Evolutionary conservation across 2,113 vertebrate species (phyloP), one percentile per base, ranked within the genome.

Genomic region (Chaetorhynchus papuensis): DNA sequence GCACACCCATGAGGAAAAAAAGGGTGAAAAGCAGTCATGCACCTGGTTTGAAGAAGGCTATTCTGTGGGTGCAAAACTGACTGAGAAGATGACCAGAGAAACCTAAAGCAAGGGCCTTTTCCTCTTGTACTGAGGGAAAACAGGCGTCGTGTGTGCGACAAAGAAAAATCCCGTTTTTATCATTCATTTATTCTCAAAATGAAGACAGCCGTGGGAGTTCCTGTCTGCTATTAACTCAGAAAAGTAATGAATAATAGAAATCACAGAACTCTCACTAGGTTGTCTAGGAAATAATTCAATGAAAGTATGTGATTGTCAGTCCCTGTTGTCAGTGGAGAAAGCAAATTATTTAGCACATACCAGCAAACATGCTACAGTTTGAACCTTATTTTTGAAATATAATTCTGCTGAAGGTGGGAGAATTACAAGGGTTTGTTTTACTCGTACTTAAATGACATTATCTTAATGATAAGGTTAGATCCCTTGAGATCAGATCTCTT

Each of bases 241-340:
- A 93, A 74, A 64, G 24, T 45, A 78, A 91, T 87, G 89, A 97
- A 94, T 93, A 92, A 94, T 95, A 80, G 31, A 92, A 92, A 78
- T 47, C 37, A 78, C 47, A 91, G 47, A 92, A n/a, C 23, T 81
- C 72, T 92, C 37, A n/a, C 56, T 79, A 89, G 41, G 28, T 28
- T 82, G 60, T 78, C 81, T 68, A 81, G 60, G 44, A 89, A 94
- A 87, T 78, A 82, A 60, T 70, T 82, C 83, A 68, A 15, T 77
- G 60, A 70, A 89, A 86, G 54, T 69, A 30, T 3, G 14, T 69
- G 27, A 69, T 61, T 57, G n/a, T 57, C 53, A 85, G 28, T 71
- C 57, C 83, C 24, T 57, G 33, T 57, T 23, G 33, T 57, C n/a
- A 59, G 22, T 39, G 22, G 19, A 84, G 26, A 76, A 82, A 77